These are phyloP conservation scores for Propithecus perrieri DNA, from an alignment of 2,797 vertebrate species.

Conservation along the genomic window DNA sequence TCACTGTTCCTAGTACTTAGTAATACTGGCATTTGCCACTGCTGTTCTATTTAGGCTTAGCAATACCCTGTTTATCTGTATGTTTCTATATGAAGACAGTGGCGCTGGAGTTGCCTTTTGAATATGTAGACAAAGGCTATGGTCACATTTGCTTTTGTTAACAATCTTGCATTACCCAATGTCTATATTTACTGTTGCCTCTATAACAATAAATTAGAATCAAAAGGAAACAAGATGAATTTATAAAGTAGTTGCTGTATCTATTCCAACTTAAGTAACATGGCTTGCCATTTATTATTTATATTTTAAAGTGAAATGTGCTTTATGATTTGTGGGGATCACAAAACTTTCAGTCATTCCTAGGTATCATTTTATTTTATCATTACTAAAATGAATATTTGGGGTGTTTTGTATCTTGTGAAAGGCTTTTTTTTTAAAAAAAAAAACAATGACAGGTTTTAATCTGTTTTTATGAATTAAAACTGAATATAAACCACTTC, in stretches of 20 bases:
- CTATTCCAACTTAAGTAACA: not conserved
- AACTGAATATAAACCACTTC: not conserved
- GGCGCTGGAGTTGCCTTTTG: not conserved
- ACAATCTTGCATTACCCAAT: not conserved
- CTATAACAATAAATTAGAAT: not conserved
- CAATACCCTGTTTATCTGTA: not conserved
- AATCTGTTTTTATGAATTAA: not conserved
- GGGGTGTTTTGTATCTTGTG: not conserved
- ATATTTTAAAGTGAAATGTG: not conserved
- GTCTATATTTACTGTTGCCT: not conserved
- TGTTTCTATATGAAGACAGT: not conserved
- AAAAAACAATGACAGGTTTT: not conserved
- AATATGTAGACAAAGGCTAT: not conserved
- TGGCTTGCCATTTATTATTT: not conserved
- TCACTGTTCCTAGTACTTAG: not conserved
- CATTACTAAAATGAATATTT: not conserved
- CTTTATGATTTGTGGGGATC: not conserved
- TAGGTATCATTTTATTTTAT: not conserved
- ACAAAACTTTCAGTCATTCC: not conserved
- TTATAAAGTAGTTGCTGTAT: not conserved
- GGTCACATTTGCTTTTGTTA: not conserved
- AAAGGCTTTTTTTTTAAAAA: not conserved
- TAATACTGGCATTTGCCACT: not conserved
- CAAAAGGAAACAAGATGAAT: not conserved
- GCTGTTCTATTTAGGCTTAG: not conserved